Conservation (phyloP, 2,797 vertebrate species). For the Spheniscus humboldti region DNA sequence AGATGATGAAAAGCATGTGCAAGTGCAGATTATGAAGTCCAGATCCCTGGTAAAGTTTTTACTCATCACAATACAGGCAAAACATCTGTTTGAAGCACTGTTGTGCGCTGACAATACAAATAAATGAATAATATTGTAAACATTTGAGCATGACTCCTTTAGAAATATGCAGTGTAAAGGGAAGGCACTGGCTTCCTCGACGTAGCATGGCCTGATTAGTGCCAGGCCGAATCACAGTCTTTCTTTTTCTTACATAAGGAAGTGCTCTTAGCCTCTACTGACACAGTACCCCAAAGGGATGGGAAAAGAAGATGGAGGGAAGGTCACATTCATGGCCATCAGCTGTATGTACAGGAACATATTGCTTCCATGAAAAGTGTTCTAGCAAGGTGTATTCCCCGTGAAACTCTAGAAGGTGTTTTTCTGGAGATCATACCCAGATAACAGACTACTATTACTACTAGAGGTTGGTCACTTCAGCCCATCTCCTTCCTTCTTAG, state of each 20-base stretch:
- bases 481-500: background rate
- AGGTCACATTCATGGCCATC: background rate
- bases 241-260: background rate
- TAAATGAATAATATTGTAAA: background rate
- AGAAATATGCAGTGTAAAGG: background rate
- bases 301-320: background rate
- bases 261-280: background rate
- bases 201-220: background rate
- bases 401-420: background rate
- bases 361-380: background rate
- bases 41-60: background rate
- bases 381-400: background rate
- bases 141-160: background rate
- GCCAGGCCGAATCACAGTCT: background rate
- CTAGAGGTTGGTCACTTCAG: background rate
- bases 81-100: background rate
- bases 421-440: background rate
- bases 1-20: background rate
- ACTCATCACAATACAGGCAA: background rate
- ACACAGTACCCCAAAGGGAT: background rate
- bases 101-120: background rate
- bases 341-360: background rate
- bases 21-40: background rate
- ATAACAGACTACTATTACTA: background rate
- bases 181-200: background rate